Conservation (phyloP, 2,113 vertebrate genomes). For the Dissostichus mawsoni region DNA sequence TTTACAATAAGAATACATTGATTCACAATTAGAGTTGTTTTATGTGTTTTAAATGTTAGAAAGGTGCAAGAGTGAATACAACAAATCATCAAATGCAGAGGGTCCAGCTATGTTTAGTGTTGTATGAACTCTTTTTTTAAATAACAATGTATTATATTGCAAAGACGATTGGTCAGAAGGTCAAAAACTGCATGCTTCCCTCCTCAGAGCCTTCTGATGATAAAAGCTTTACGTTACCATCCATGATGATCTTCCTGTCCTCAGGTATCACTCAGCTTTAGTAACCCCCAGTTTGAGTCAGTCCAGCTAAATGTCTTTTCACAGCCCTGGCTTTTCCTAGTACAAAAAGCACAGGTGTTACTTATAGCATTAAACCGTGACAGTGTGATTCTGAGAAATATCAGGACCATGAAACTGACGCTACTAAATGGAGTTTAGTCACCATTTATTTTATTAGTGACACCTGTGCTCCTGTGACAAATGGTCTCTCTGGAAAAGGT, state of each 20-base stretch:
- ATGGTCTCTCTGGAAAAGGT: neutral
- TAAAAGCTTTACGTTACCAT: slow-evolving; percentile 86
- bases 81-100: too few relatives aligned
- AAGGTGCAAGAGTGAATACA: too few relatives aligned
- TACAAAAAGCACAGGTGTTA: neutral
- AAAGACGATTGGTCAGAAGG: too few relatives aligned
- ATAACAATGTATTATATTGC: too few relatives aligned
- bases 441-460: neutral
- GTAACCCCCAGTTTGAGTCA: slow-evolving; percentile 1
- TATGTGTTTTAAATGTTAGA: too few relatives aligned
- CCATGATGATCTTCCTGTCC: slow-evolving; percentile 82
- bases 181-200: too few relatives aligned
- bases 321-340: neutral
- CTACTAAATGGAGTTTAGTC: too few relatives aligned
- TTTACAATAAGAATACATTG: too few relatives aligned
- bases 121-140: too few relatives aligned
- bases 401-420: neutral
- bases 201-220: slow-evolving; percentile 75
- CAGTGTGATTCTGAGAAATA: neutral
- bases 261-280: slow-evolving; percentile 81
- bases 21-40: too few relatives aligned
- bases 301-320: neutral
- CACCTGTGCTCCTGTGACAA: neutral
- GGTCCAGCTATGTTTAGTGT: too few relatives aligned
- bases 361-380: neutral